Conservation (phyloP, 2,888 invertebrate genomes). For the Drosophila mercatorum region DNA sequence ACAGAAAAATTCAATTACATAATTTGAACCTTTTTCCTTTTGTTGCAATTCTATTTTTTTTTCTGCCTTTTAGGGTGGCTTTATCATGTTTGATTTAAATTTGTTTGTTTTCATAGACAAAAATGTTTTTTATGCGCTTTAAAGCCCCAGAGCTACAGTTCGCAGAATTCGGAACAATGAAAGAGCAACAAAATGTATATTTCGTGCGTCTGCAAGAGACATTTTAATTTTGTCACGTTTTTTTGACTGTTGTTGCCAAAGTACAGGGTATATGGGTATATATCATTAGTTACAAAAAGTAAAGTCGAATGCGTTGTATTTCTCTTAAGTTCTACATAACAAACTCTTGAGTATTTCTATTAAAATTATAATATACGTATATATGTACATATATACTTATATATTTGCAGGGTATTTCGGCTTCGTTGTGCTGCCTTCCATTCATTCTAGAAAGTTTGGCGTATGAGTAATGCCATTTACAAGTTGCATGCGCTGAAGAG, state of each 20-base stretch:
- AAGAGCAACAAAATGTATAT: neutral
- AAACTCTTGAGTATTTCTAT: no score
- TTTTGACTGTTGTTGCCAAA: neutral
- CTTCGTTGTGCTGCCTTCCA: neutral
- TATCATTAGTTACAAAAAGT: no score
- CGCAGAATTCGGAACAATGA: conserved; percentile 12
- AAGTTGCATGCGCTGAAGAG: conserved; percentile 33
- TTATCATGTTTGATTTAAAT: conserved; percentile 53
- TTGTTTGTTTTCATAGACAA: conserved; percentile 23
- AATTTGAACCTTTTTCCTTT: conserved; percentile 48
- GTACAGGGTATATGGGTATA: neutral
- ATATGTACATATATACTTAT: neutral
- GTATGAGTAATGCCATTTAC: conserved; percentile 53
- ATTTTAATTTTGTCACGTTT: conserved; percentile 5
- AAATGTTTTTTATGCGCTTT: conserved; percentile 18
- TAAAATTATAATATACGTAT: no score
- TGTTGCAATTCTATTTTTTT: neutral
- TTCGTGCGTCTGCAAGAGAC: conserved; percentile 3
- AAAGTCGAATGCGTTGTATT: neutral
- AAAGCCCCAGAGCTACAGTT: conserved; percentile 8
- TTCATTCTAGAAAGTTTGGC: conserved; percentile 35
- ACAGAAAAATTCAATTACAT: conserved; percentile 74
- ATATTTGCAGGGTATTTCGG: neutral
- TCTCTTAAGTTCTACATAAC: neutral
- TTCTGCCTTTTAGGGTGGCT: neutral